Evolutionary conservation across 2,113 vertebrate genomes (phyloP).

Genomic region (Daphoenositta chrysoptera): DNA sequence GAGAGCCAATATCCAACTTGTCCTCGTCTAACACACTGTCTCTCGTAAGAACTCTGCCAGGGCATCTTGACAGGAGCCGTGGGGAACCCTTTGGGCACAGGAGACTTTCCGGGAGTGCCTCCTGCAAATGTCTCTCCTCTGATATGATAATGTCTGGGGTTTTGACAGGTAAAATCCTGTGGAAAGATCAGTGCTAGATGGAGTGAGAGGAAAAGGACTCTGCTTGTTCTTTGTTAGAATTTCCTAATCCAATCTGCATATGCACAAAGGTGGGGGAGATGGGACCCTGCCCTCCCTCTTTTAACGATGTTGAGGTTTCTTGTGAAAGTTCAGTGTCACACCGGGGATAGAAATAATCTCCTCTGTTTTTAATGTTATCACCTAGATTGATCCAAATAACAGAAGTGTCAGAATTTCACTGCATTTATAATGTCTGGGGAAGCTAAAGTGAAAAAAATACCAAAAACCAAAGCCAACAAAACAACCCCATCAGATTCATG

Average conservation of each 20-base stretch:
- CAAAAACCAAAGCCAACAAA: neutral
- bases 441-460: neutral
- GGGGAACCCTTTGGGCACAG: neutral
- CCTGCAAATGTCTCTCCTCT: neutral
- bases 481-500: neutral
- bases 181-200: neutral
- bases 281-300: neutral
- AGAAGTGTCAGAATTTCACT: neutral
- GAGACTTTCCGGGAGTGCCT: neutral
- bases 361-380: neutral
- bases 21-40: neutral
- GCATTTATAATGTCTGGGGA: neutral
- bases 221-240: neutral
- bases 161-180: neutral
- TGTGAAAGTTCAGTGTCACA: neutral
- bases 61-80: accelerated
- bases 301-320: neutral
- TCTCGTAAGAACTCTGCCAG: neutral
- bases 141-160: neutral
- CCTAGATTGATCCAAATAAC: neutral
- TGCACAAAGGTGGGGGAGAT: neutral
- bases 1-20: accelerated
- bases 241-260: neutral
- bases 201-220: neutral
- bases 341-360: neutral